These are phyloP conservation scores for Acrocephalus arundinaceus DNA, from an alignment of 2,113 vertebrate species.

Conservation along the genomic window DNA sequence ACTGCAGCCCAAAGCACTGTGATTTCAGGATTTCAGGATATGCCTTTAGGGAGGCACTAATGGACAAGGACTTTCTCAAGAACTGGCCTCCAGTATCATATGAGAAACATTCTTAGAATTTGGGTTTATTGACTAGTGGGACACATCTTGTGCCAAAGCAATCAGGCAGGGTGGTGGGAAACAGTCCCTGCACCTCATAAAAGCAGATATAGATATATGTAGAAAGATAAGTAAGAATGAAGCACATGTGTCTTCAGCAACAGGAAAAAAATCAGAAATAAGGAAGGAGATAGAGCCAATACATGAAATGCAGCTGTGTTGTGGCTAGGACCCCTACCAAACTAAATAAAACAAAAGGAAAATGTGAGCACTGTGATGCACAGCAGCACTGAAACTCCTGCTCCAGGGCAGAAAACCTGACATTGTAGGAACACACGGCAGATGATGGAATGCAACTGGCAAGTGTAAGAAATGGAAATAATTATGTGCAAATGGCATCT, in stretches of 20 bases:
- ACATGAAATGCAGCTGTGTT: neutral
- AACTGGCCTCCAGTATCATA: neutral
- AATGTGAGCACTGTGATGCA: neutral
- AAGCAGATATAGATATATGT: neutral
- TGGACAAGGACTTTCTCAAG: neutral
- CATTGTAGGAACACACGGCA: neutral
- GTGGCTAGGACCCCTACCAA: neutral
- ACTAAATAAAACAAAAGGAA: neutral
- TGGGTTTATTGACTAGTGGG: neutral
- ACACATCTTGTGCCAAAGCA: neutral
- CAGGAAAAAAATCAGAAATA: neutral
- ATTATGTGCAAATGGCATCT: fast-evolving
- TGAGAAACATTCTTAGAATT: neutral
- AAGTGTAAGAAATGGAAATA: neutral
- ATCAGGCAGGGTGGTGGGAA: neutral
- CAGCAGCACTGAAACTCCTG: neutral
- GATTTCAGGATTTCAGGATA: neutral
- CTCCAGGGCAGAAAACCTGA: neutral
- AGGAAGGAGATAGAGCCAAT: neutral
- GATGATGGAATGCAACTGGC: neutral
- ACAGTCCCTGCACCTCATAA: neutral
- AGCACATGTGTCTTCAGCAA: neutral
- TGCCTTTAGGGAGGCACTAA: neutral
- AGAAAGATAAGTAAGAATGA: neutral
- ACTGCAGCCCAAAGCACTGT: neutral